Conservation (phyloP, 2,797 vertebrate genomes). For the Steatocranus sp. region DNA sequence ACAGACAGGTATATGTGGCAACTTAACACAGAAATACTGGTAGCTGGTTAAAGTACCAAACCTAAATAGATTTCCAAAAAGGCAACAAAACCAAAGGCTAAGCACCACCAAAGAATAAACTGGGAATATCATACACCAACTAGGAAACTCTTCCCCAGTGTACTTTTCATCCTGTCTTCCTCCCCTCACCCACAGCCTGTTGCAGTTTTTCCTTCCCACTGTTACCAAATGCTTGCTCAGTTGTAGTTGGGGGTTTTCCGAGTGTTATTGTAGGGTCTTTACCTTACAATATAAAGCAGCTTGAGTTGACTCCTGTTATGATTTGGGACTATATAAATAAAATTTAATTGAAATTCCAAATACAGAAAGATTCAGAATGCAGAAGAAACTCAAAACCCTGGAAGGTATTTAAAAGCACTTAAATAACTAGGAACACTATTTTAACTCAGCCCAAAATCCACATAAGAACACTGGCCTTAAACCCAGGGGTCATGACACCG, state of each 20-base stretch:
- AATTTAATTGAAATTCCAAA: background rate
- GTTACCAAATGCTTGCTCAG: background rate
- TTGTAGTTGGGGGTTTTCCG: background rate
- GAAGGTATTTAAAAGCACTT: background rate
- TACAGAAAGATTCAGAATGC: background rate
- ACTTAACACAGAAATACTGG: background rate
- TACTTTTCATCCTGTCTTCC: background rate
- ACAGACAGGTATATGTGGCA: background rate
- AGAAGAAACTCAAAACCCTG: background rate
- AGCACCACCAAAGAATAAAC: background rate
- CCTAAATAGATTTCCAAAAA: background rate
- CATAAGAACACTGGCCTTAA: background rate
- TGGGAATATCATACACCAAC: background rate
- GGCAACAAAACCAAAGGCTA: background rate
- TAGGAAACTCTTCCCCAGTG: background rate
- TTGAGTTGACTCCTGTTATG: background rate
- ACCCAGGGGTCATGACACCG: background rate
- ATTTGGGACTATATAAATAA: background rate
- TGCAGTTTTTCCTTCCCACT: background rate
- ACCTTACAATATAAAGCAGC: background rate
- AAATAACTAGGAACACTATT: background rate
- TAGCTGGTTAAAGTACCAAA: background rate
- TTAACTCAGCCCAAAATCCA: background rate
- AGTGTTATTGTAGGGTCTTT: background rate
- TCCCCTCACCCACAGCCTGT: background rate